Conservation (phyloP, 2,113 vertebrate species). For the Megaceryle torquata region DNA sequence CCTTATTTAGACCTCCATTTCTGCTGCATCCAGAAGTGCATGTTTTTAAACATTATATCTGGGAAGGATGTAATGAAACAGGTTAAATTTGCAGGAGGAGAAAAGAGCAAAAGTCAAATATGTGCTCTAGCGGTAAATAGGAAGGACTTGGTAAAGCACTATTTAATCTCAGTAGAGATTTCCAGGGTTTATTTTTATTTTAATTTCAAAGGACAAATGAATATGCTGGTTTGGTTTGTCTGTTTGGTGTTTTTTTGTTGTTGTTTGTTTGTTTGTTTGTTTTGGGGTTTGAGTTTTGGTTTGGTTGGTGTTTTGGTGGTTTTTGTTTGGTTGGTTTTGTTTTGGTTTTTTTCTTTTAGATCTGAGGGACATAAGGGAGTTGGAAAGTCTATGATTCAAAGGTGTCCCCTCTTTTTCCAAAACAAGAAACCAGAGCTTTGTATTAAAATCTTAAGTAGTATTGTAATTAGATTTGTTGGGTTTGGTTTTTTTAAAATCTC, state of each 20-base stretch:
- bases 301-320: background rate
- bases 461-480: background rate
- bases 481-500: background rate
- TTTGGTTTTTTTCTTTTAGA: background rate
- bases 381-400: background rate
- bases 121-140: background rate
- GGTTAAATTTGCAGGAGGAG: background rate
- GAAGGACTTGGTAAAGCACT: background rate
- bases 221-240: background rate
- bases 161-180: background rate
- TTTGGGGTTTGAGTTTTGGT: too few species aligned
- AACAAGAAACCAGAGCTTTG: background rate
- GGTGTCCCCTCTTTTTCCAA: background rate
- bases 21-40: background rate
- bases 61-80: background rate
- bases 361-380: background rate
- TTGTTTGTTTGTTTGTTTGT: too few species aligned
- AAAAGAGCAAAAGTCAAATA: background rate
- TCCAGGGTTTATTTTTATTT: background rate
- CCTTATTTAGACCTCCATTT: background rate
- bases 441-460: background rate
- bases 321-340: too few species aligned
- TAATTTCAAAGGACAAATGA: background rate
- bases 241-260: too few species aligned
- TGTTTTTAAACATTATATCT: background rate